Conservation (phyloP, 2,797 vertebrate genomes). For the Artibeus jamaicensis region DNA sequence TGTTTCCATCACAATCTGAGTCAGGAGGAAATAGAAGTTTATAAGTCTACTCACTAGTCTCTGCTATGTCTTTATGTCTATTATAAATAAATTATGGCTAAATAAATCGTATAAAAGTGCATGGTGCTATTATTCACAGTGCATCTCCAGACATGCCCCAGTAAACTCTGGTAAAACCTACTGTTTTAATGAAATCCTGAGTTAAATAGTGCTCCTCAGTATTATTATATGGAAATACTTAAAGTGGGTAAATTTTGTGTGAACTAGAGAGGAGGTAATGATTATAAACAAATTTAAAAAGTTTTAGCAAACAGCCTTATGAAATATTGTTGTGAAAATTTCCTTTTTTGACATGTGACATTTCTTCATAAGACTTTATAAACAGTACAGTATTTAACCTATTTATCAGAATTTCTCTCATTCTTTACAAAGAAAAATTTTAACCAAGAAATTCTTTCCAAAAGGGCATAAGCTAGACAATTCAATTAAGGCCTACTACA, state of each 20-base stretch:
- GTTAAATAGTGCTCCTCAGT: not conserved
- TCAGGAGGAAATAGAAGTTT: not conserved
- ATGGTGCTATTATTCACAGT: not conserved
- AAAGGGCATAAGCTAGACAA: not conserved
- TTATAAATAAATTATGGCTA: not conserved
- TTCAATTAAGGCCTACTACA: not conserved
- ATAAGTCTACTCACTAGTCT: not conserved
- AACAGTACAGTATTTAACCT: not conserved
- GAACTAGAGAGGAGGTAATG: not conserved
- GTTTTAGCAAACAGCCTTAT: not conserved
- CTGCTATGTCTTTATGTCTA: not conserved
- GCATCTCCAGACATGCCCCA: not conserved
- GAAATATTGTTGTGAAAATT: not conserved
- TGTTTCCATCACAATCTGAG: not conserved
- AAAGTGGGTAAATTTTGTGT: not conserved
- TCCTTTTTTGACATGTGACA: not conserved
- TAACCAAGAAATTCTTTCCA: not conserved
- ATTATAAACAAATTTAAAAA: not conserved
- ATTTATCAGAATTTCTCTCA: not conserved
- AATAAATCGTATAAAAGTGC: not conserved
- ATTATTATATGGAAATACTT: not conserved
- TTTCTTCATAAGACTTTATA: not conserved
- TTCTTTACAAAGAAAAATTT: slow-evolving; percentile 22
- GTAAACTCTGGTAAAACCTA: not conserved
- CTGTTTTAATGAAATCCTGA: not conserved